These are phyloP conservation scores for Babyrousa celebensis DNA, from an alignment of 2,797 vertebrate species.

Conservation along the genomic window DNA sequence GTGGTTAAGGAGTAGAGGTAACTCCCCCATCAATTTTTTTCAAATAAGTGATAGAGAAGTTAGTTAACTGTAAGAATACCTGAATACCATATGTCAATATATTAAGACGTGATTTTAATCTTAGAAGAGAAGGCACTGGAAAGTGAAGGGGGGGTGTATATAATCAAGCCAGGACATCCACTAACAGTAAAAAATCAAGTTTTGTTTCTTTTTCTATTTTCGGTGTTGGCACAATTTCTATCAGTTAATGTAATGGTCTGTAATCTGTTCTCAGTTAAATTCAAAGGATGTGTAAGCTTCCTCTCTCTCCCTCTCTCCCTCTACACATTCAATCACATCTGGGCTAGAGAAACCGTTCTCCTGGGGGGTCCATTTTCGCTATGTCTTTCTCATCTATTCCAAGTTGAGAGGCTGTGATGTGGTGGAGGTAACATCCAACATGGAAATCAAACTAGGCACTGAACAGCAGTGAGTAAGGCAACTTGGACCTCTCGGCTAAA, in stretches of 20 bases:
- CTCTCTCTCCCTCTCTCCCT: background rate
- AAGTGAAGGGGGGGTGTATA: background rate
- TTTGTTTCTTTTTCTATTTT: background rate
- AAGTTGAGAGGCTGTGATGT: background rate
- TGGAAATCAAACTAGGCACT: background rate
- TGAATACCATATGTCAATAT: background rate
- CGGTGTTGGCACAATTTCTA: background rate
- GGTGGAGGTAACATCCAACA: background rate
- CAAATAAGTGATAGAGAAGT: slow-evolving; percentile 29
- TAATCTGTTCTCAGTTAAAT: slow-evolving; percentile 11
- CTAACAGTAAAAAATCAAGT: background rate
- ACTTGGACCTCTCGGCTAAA: background rate
- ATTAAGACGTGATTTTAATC: background rate
- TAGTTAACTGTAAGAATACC: slow-evolving; percentile 20
- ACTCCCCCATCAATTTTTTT: background rate
- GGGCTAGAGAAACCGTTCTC: background rate
- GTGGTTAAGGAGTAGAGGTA: no score
- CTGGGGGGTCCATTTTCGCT: background rate
- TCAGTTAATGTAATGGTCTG: background rate
- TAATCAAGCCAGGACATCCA: background rate
- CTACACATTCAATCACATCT: background rate
- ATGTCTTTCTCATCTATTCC: background rate
- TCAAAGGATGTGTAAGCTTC: background rate
- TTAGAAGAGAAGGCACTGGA: background rate
- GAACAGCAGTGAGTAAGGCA: background rate